These are phyloP conservation scores for Camarhynchus parvulus DNA, from an alignment of 2,113 vertebrate species.

Conservation along the genomic window DNA sequence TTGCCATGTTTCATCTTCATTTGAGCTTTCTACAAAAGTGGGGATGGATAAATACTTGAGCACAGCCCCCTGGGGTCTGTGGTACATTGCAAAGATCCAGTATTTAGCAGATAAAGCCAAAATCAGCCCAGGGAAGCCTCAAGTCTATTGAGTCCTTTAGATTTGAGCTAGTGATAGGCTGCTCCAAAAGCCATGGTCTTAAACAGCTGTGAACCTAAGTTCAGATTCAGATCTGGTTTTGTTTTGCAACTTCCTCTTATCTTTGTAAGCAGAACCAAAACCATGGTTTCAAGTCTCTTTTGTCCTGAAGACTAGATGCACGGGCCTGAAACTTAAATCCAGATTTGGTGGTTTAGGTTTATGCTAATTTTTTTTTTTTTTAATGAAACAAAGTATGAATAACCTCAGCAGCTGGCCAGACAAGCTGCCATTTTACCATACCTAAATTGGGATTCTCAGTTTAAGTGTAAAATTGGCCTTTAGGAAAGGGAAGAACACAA, in stretches of 20 bases:
- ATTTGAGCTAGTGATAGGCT: background rate
- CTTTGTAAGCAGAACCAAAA: conserved; percentile 45
- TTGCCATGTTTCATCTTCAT: background rate
- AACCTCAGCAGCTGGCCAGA: background rate
- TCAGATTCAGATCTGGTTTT: conserved; percentile 21
- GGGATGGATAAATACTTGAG: background rate
- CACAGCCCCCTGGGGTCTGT: background rate
- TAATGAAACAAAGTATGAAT: background rate
- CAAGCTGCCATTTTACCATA: background rate
- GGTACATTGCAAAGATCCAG: background rate
- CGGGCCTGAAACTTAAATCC: background rate
- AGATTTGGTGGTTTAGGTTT: background rate
- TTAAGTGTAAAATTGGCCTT: background rate
- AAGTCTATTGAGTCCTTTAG: background rate
- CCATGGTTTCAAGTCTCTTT: conserved; percentile 10
- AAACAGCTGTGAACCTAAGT: conserved; percentile 20
- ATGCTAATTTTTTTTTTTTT: background rate
- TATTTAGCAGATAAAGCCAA: background rate
- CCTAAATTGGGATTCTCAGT: background rate
- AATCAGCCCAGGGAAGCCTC: background rate
- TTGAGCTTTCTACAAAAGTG: background rate
- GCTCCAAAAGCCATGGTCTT: background rate
- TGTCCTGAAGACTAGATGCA: background rate
- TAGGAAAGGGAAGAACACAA: background rate
- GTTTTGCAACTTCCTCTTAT: conserved; percentile 34